These are phyloP conservation scores for Eleginops maclovinus DNA, from an alignment of 2,113 vertebrate genomes.

Conservation along the genomic window DNA sequence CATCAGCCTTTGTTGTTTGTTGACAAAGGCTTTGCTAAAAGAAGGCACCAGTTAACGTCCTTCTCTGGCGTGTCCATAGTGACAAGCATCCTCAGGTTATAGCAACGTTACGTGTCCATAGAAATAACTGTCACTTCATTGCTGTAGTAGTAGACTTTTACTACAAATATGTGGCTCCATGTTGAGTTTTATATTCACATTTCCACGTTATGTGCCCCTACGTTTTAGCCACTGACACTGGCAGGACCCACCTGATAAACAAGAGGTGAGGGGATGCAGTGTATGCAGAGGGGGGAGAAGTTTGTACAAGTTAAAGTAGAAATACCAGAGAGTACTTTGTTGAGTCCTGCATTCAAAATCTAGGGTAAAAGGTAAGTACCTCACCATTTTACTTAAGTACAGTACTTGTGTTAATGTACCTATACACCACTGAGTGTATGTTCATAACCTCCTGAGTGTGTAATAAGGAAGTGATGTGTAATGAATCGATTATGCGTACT, in stretches of 20 bases:
- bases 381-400: no score
- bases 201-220: slow-evolving; percentile 33
- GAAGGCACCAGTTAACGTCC: neutral
- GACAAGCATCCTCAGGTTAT: neutral
- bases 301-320: no score
- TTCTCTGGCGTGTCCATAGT: neutral
- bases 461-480: neutral
- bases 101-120: neutral
- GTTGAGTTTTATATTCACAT: slow-evolving; percentile 2
- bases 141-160: neutral
- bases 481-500: slow-evolving; percentile 25
- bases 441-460: neutral
- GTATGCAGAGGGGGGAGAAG: no score
- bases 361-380: no score
- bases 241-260: slow-evolving; percentile 44
- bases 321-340: no score
- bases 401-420: no score
- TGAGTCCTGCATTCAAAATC: no score
- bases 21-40: neutral
- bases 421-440: neutral
- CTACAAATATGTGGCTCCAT: no score
- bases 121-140: neutral
- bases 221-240: slow-evolving; percentile 48
- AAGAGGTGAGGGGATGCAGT: neutral
- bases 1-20: no score